Evolutionary conservation across 1,140 invertebrate species (phyloP).

Genomic region (Danaus melanippus): DNA sequence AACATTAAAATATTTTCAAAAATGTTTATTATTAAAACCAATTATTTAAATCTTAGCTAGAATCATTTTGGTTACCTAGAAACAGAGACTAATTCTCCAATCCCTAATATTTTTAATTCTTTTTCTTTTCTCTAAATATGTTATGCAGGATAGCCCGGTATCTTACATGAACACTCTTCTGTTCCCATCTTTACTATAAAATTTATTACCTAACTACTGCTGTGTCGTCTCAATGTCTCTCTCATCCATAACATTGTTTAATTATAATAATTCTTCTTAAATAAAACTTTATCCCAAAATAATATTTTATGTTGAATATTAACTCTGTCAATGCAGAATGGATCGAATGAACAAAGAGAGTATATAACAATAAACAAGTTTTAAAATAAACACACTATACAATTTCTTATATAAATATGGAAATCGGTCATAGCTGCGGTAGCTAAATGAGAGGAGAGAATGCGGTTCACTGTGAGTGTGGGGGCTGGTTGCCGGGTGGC

Average conservation of each 20-base stretch:
- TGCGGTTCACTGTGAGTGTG: conserved; percentile 20
- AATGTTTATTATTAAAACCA: conserved; percentile 42
- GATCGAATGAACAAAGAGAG: too few relatives aligned
- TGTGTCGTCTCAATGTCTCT: background rate
- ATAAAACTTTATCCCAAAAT: too few relatives aligned
- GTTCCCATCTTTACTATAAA: conserved; percentile 4
- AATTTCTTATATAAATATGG: too few relatives aligned
- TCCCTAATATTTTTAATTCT: background rate
- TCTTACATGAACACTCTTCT: background rate
- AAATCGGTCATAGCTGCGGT: too few relatives aligned
- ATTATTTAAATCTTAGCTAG: conserved; percentile 34
- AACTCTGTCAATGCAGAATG: too few relatives aligned
- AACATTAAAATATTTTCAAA: conserved; percentile 18
- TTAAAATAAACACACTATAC: too few relatives aligned
- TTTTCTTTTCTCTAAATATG: conserved; percentile 9
- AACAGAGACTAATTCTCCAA: conserved; percentile 11
- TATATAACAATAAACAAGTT: too few relatives aligned
- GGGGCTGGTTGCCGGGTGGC: conserved; percentile 26
- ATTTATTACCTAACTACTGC: conserved; percentile 12
- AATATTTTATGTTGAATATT: too few relatives aligned
- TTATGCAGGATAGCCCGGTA: background rate
- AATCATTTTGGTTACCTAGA: conserved; percentile 24
- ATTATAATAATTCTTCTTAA: too few relatives aligned
- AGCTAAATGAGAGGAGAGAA: too few relatives aligned
- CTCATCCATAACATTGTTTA: too few relatives aligned